Base-by-base conservation (phyloP, 2,888 invertebrate species). In the Synergus japonicus region DNA sequence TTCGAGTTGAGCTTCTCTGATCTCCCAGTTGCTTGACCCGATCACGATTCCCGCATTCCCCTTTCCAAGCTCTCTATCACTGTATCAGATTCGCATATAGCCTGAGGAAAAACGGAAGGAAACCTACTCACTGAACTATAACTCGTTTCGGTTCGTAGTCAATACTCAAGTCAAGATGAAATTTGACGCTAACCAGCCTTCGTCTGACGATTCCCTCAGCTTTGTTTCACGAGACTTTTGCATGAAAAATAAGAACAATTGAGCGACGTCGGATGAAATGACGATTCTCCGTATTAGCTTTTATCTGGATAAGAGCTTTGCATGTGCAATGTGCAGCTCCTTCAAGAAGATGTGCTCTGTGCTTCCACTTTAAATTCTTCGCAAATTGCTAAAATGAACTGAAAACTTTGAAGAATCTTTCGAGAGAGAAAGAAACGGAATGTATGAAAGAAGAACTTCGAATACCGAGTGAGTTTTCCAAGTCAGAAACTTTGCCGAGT, bases 301-400 rank as follows among this genome's bases (percentile, higher is more conserved):
- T 73, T 73, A 73, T 49, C 49, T 73, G 54, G 73, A 73, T 49
- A 46, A 49, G 29, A 49, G 73, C 49, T 54, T 54, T 73, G 73
- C 73, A 73, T 29, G 29, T 29, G 29, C 3, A 73, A 73, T 73
- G 49, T 29, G 29, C 49, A 49, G 29, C 69, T 67, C 69, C 29
- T 49, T 37, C 69, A 73, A 22, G 46, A 67, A 73, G 69, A 54
- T 73, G 54, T 54, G 69, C 49, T 73, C 69, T 49, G 49, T 54
- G 49, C 73, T 73, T 73, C 73, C 49, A 73, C 73, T 73, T 54
- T 73, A 54, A 73, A 73, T 73, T 73, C 73, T 54, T 73, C 73
- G 73, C 49, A 73, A 73, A 73, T 73, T 73, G 73, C 49, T 73
- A 54, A n/a, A 73, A 73, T 73, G 73, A 73, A 73, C 73, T 73